phyloP scores from a whole-genome alignment of 2,888 invertebrate genomes.

The Idaea biselata region DNA sequence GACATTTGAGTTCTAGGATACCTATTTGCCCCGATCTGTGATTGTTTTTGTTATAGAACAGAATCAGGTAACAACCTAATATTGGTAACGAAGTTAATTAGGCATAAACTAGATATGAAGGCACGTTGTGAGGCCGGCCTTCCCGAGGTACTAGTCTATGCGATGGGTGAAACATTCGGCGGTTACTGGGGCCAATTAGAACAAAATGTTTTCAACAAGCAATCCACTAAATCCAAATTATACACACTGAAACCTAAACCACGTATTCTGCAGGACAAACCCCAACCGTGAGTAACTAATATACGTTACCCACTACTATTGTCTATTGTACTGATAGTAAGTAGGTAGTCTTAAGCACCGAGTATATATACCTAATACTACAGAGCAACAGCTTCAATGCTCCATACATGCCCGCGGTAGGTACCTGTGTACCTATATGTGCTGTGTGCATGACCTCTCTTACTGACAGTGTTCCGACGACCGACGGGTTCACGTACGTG shows the following conservation, averaged over 20 bases:
- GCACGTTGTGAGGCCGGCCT: slow-evolving; percentile 36
- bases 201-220: slow-evolving; percentile 35
- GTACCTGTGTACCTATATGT: too few relatives aligned
- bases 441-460: too few relatives aligned
- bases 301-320: too few relatives aligned
- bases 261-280: slow-evolving; percentile 21
- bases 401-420: too few relatives aligned
- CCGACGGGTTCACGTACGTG: too few relatives aligned
- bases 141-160: slow-evolving; percentile 58
- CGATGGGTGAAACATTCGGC: slow-evolving; percentile 65
- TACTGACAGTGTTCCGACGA: too few relatives aligned
- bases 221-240: slow-evolving; percentile 24
- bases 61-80: slow-evolving; percentile 65
- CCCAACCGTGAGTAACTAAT: slow-evolving; percentile 17
- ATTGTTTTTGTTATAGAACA: slow-evolving; percentile 45
- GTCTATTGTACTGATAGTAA: too few relatives aligned
- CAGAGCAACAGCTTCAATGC: too few relatives aligned
- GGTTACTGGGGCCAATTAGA: slow-evolving; percentile 68
- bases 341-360: too few relatives aligned
- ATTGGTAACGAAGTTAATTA: slow-evolving; percentile 50
- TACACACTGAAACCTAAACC: slow-evolving; percentile 51
- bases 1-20: not conserved
- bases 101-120: slow-evolving; percentile 30
- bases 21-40: not conserved
- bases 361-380: too few relatives aligned